These are phyloP conservation scores for Protophormia terraenovae DNA, from an alignment of 2,888 invertebrate species.

Conservation along the genomic window DNA sequence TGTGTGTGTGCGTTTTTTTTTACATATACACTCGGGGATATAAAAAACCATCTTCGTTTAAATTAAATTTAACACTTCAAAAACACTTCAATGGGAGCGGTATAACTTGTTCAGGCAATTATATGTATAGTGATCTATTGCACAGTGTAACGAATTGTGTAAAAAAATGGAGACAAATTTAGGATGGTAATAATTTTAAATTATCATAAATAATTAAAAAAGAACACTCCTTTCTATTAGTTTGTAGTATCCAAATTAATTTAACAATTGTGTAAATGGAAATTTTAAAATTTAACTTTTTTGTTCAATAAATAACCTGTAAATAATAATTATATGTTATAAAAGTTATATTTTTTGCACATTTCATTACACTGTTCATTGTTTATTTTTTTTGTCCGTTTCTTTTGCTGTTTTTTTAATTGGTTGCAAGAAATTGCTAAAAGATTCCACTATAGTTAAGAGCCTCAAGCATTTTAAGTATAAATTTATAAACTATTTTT, in stretches of 20 bases:
- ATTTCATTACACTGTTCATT: background rate
- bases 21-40: background rate
- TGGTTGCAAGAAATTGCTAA: background rate
- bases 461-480: background rate
- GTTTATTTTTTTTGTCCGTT: background rate
- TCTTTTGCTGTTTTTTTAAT: background rate
- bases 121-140: slow-evolving; percentile 4
- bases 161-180: background rate
- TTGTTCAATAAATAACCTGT: too few relatives aligned
- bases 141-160: background rate
- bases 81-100: slow-evolving; percentile 16
- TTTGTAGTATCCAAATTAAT: too few relatives aligned
- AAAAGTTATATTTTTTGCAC: too few relatives aligned
- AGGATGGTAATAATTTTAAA: too few relatives aligned
- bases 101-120: slow-evolving; percentile 9
- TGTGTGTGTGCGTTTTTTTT: background rate
- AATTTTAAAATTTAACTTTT: too few relatives aligned
- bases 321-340: too few relatives aligned
- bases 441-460: background rate
- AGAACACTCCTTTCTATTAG: too few relatives aligned
- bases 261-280: too few relatives aligned
- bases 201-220: too few relatives aligned
- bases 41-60: background rate
- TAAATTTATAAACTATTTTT: background rate
- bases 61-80: slow-evolving; percentile 8